These are phyloP conservation scores for Ondatra zibethicus DNA, from an alignment of 2,113 vertebrate species.

Conservation along the genomic window DNA sequence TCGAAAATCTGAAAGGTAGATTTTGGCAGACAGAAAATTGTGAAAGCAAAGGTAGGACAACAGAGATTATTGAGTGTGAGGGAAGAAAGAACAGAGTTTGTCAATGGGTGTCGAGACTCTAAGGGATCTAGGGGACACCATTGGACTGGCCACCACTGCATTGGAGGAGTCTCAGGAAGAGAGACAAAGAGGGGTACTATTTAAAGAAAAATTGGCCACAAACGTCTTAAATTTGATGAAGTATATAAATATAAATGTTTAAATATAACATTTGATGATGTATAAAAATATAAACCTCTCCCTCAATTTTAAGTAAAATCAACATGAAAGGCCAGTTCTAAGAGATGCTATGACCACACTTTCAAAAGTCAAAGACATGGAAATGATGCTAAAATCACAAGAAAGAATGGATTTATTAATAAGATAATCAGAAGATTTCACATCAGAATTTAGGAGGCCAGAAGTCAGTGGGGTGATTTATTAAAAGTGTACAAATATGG, in stretches of 20 bases:
- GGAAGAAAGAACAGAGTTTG: background rate
- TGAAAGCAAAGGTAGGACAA: background rate
- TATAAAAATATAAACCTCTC: background rate
- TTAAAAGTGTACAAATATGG: background rate
- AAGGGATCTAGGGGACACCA: background rate
- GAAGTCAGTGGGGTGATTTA: background rate
- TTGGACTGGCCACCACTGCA: background rate
- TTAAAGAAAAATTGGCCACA: background rate
- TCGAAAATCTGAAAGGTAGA: background rate
- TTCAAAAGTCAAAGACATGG: background rate
- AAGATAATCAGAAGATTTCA: background rate
- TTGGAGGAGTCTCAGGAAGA: background rate
- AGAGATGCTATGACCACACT: background rate
- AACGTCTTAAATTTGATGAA: background rate
- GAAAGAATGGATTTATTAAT: background rate
- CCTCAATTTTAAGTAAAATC: background rate
- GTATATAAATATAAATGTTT: background rate
- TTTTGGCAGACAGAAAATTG: background rate
- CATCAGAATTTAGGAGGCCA: background rate
- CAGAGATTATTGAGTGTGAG: background rate
- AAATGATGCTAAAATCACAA: background rate
- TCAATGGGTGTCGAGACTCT: background rate
- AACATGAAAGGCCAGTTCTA: background rate
- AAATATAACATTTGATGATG: background rate
- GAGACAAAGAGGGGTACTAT: background rate